Evolutionary conservation across 2,797 vertebrate species (phyloP).

Genomic region (Pterois miles): DNA sequence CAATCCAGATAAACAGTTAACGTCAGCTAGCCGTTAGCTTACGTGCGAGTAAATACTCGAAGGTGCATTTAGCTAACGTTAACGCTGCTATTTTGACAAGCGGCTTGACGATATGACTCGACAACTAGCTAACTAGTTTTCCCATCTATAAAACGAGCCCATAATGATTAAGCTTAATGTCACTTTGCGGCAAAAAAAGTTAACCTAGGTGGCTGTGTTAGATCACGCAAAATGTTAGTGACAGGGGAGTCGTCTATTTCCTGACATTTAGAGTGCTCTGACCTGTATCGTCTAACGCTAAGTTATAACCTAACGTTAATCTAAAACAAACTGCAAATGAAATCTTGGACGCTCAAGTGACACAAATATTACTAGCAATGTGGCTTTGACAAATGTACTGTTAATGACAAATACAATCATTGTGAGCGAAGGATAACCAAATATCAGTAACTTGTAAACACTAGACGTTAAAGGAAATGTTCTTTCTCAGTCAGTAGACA

Average conservation of each 20-base stretch:
- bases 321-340: slow-evolving; percentile 35
- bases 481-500: slow-evolving; percentile 61
- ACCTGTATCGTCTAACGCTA: slow-evolving; percentile 51
- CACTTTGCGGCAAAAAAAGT: neutral
- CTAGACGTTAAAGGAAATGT: slow-evolving; percentile 60
- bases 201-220: slow-evolving; percentile 1
- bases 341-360: neutral
- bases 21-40: slow-evolving; percentile 67
- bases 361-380: neutral
- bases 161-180: neutral
- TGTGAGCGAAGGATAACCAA: neutral
- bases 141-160: neutral
- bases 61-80: slow-evolving; percentile 34
- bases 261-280: slow-evolving; percentile 62
- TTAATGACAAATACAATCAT: neutral
- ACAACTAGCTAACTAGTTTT: slow-evolving; percentile 20
- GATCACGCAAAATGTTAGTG: slow-evolving; percentile 51
- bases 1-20: slow-evolving; percentile 51
- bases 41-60: slow-evolving; percentile 30
- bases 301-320: slow-evolving; percentile 44
- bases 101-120: slow-evolving; percentile 36
- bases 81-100: slow-evolving; percentile 54
- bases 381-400: neutral
- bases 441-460: slow-evolving; percentile 72
- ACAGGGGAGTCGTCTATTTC: slow-evolving; percentile 78